Evolutionary conservation across 2,113 vertebrate species (phyloP).

Genomic region (Chrysochloris asiatica): DNA sequence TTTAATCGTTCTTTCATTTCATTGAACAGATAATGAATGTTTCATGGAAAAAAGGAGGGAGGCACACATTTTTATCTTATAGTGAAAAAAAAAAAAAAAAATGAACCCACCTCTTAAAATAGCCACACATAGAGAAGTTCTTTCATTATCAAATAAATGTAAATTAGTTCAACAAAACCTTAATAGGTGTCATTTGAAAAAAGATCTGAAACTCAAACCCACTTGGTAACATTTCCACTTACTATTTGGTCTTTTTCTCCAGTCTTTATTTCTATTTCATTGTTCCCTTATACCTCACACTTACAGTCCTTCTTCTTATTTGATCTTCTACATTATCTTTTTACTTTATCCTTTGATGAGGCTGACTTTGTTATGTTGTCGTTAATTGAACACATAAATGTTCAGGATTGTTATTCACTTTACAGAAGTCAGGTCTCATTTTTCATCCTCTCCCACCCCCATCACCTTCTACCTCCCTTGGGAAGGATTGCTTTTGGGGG

Average conservation of each 20-base stretch:
- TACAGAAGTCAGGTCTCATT: background rate
- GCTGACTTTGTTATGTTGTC: background rate
- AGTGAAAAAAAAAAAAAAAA: background rate
- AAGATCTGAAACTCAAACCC: slow-evolving; percentile 2
- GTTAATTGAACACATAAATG: background rate
- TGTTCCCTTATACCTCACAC: background rate
- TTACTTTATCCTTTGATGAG: background rate
- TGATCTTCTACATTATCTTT: background rate
- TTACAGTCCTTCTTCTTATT: background rate
- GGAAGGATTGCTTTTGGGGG: background rate
- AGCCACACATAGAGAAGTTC: background rate
- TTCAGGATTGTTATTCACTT: background rate
- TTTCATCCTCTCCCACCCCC: background rate
- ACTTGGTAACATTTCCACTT: background rate
- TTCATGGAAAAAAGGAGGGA: background rate
- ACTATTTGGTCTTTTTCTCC: background rate
- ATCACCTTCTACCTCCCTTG: background rate
- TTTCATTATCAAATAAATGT: slow-evolving; percentile 47
- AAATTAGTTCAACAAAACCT: slow-evolving; percentile 34
- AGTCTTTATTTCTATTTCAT: background rate
- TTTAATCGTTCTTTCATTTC: slow-evolving; percentile 39
- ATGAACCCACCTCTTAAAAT: background rate
- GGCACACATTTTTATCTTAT: background rate
- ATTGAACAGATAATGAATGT: background rate
- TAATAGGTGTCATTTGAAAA: slow-evolving; percentile 6